Conservation (phyloP, 2,888 invertebrate species). For the Itoplectis maculator region DNA sequence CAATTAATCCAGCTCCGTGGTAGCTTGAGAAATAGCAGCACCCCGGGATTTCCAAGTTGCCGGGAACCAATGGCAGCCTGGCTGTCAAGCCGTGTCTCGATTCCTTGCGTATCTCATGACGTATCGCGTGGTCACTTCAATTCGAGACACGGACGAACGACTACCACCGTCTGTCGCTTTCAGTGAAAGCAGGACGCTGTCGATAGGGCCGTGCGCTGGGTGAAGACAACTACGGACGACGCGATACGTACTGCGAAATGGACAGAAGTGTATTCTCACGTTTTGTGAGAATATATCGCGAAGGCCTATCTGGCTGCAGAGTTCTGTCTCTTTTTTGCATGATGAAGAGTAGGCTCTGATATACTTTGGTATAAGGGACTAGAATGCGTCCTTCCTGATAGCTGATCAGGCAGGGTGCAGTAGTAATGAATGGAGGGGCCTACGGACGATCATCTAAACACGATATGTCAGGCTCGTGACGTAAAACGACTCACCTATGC, state of each 20-base stretch:
- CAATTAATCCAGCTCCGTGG: slow-evolving; percentile 58
- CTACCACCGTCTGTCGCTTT: slow-evolving; percentile 9
- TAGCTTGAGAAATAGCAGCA: slow-evolving; percentile 21
- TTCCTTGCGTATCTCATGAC: slow-evolving; percentile 71
- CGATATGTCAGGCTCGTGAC: slow-evolving; percentile 67
- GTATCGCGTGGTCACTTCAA: slow-evolving; percentile 71
- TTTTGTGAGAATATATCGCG: slow-evolving; percentile 21
- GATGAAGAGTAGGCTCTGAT: slow-evolving; percentile 24
- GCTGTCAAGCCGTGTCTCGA: slow-evolving; percentile 64
- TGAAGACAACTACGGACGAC: slow-evolving; percentile 21
- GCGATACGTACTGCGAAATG: slow-evolving; percentile 15
- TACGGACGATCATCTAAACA: slow-evolving; percentile 64
- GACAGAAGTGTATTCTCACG: slow-evolving; percentile 3
- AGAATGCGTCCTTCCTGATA: slow-evolving; percentile 51
- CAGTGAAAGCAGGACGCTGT: slow-evolving; percentile 20
- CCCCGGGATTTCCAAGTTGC: slow-evolving; percentile 45
- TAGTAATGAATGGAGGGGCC: slow-evolving; percentile 52
- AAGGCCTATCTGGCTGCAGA: slow-evolving; percentile 39
- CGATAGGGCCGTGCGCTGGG: slow-evolving; percentile 7
- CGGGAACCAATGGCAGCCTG: slow-evolving; percentile 61
- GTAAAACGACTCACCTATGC: slow-evolving; percentile 68
- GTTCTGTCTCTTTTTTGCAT: slow-evolving; percentile 52
- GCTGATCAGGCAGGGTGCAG: slow-evolving; percentile 31
- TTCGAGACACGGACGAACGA: slow-evolving; percentile 48
- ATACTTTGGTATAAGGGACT: slow-evolving; percentile 40